phyloP scores from a whole-genome alignment of 2,888 invertebrate genomes.

The Hermaeophaga mercurialis region DNA sequence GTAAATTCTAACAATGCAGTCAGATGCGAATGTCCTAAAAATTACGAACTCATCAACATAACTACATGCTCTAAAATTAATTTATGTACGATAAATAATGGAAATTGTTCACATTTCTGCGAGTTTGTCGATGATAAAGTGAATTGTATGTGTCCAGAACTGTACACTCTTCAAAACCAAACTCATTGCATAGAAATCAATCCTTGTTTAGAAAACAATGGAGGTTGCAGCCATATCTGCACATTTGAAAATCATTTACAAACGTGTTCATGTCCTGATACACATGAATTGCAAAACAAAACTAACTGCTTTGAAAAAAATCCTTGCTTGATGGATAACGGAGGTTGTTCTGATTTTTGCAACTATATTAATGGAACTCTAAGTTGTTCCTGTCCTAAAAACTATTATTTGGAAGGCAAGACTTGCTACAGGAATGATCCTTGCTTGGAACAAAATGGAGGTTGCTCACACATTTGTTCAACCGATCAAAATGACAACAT shows the following conservation, averaged over 20 bases:
- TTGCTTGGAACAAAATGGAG: slow-evolving; percentile 54
- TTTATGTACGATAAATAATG: slow-evolving; percentile 59
- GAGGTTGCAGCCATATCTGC: slow-evolving; percentile 65
- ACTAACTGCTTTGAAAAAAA: slow-evolving; percentile 58
- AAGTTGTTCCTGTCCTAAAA: slow-evolving; percentile 58
- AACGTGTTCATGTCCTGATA: slow-evolving; percentile 62
- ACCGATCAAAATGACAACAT: slow-evolving; percentile 43
- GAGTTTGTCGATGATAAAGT: slow-evolving; percentile 58
- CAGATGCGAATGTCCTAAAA: slow-evolving; percentile 59
- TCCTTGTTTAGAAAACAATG: slow-evolving; percentile 60
- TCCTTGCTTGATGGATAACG: slow-evolving; percentile 64
- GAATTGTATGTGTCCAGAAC: slow-evolving; percentile 58
- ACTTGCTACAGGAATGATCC: slow-evolving; percentile 43
- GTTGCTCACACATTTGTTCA: slow-evolving; percentile 46
- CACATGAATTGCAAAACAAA: slow-evolving; percentile 55
- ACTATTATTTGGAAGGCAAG: slow-evolving; percentile 50
- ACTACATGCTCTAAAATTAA: slow-evolving; percentile 57
- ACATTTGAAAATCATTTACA: slow-evolving; percentile 60
- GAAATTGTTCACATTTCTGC: slow-evolving; percentile 62
- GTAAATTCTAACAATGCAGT: slow-evolving; percentile 54
- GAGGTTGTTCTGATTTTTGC: slow-evolving; percentile 69
- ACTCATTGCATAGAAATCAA: slow-evolving; percentile 54
- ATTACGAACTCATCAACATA: slow-evolving; percentile 43
- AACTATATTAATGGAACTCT: slow-evolving; percentile 54
- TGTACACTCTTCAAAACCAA: slow-evolving; percentile 53